Evolutionary conservation across 2,888 invertebrate genomes (phyloP), one percentile per base, ranked within the genome.

Genomic region (Apamea sordens): DNA sequence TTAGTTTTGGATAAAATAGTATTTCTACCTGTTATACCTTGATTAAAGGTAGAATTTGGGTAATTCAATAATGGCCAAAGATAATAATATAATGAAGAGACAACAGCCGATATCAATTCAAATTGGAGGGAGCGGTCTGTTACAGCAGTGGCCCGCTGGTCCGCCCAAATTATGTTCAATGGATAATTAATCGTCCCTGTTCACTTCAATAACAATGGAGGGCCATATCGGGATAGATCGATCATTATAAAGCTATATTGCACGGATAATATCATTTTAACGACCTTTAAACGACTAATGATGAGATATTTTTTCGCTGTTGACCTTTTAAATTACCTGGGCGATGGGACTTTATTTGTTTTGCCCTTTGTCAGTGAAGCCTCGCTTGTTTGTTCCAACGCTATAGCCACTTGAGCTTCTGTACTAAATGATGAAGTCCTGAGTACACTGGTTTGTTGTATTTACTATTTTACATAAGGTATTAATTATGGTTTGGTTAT

Each of bases 151-250:
- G 89, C 89, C 91, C 91, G 91, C 89, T 90, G 93, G 91, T 90
- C 96, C 96, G 95, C 96, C 96, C 96, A 94, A 96, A 96, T 96
- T 95, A 95, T 96, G 96, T 96, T 95, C 96, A 94, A 96, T 96
- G 94, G 96, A 95, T 96, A 96, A 96, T 96, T 96, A 95, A 96
- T 96, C 91, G 94, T 92, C 90, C 92, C 94, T 92, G 94, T 94
- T 94, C 95, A 93, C 92, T 94, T 92, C 94, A 94, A 95, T 95
- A 94, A 95, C 95, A 96, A 96, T 95, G 92, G 92, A 91, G 84
- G 84, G 89, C 91, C 90, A 91, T 93, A 94, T 94, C 92, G 93
- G 92, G 92, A 92, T 91, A 89, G 83, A 89, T 89, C 85, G 91
- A 94, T 94, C 94, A 93, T 94, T 94, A 95, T 92, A 92, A 93